Conservation (phyloP, 1,140 invertebrate species). For the Muscidifurax raptorellus region DNA sequence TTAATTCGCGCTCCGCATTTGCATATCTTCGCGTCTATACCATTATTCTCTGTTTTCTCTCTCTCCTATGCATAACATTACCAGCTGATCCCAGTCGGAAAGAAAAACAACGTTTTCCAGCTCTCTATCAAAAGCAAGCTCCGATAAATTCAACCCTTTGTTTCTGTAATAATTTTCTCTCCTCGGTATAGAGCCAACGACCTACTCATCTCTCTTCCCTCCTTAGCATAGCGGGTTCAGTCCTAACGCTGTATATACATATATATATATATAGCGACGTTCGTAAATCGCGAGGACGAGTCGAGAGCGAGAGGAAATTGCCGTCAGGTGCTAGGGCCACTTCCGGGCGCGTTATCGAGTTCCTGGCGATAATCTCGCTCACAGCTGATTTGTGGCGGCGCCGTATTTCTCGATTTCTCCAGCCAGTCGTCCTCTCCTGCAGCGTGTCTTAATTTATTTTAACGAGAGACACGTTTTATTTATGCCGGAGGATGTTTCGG, state of each 20-base stretch:
- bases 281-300: not conserved
- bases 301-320: slow-evolving; percentile 59
- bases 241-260: not conserved
- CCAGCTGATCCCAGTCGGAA: too few species aligned
- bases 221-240: not conserved
- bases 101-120: not conserved
- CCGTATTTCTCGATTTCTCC: slow-evolving; percentile 21
- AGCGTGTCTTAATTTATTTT: slow-evolving; percentile 55
- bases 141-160: not conserved
- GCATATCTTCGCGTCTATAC: too few species aligned
- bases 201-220: not conserved
- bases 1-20: too few species aligned
- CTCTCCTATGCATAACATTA: too few species aligned
- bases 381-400: slow-evolving; percentile 63
- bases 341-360: slow-evolving; percentile 64
- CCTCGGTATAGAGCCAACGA: not conserved
- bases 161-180: not conserved
- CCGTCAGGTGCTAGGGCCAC: slow-evolving; percentile 61
- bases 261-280: not conserved
- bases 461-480: slow-evolving; percentile 37
- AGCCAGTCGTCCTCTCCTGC: slow-evolving; percentile 33
- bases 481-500: slow-evolving; percentile 8
- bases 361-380: slow-evolving; percentile 63
- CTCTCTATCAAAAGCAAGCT: not conserved
- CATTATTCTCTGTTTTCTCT: too few species aligned